Evolutionary conservation across 1,140 invertebrate species (phyloP).

Genomic region (Pogonognathellus flavescens): DNA sequence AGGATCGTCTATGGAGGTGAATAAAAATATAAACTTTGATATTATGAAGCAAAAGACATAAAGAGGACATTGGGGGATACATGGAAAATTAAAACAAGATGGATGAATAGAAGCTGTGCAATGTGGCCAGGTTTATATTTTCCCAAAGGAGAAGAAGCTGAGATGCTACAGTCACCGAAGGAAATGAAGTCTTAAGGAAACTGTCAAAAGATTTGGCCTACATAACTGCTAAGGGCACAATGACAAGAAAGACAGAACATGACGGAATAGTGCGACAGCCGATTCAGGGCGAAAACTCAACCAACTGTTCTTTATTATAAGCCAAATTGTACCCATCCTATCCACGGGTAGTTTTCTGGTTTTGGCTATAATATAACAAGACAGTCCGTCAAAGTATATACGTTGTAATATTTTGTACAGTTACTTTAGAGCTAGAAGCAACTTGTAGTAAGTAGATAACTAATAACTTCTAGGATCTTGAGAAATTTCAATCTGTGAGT

Average conservation of each 20-base stretch:
- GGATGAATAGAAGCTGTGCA: constrained; percentile 15
- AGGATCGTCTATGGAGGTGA: too few relatives aligned
- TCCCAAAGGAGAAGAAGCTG: constrained; percentile 7
- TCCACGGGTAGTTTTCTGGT: background rate
- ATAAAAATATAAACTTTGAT: too few relatives aligned
- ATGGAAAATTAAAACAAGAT: constrained; percentile 34
- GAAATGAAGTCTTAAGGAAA: constrained; percentile 50
- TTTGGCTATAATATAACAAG: background rate
- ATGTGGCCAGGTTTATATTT: background rate
- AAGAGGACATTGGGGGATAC: constrained; percentile 5
- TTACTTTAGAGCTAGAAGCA: background rate
- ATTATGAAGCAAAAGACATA: background rate
- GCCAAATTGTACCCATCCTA: background rate
- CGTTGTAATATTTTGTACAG: background rate
- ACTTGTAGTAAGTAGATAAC: background rate
- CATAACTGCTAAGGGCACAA: constrained; percentile 37
- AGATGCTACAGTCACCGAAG: constrained; percentile 20
- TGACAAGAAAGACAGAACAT: constrained; percentile 29
- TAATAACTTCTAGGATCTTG: background rate
- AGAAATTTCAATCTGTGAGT: constrained; percentile 25
- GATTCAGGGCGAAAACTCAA: background rate
- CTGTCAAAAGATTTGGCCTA: constrained; percentile 48
- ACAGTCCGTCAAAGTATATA: background rate
- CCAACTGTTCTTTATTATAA: constrained; percentile 1
- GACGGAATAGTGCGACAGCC: constrained; percentile 1